Base-by-base conservation (phyloP, 2,888 invertebrate species). In the Drosophila austrosaltans region DNA sequence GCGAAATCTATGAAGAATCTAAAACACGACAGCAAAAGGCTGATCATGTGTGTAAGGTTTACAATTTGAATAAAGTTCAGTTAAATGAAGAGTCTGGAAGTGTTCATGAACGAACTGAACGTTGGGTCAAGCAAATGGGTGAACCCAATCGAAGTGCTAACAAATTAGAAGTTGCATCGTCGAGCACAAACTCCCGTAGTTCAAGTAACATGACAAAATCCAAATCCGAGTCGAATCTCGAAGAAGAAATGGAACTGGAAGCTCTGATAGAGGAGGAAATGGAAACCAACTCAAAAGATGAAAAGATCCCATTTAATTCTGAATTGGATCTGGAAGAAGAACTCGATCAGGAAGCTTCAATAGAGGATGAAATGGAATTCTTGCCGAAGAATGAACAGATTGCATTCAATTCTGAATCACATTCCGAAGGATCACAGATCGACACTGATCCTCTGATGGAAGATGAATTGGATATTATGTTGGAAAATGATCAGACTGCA, bases 1-100 rank as follows among this genome's bases (percentile, higher is more conserved):
- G 81, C 44, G 87, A 86, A 59, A 76, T 86, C n/a, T 75, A 53
- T 7, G 71, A 83, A 28, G 82, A 82, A 64, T 83, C 79, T 0
- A 76, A 48, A 25, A 65, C 61, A 0, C 81, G 82, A 1, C 66
- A 75, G 7, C 39, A 69, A 2, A 82, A 73, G 28, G 84, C 83
- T 0, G 69, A 81, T 2, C 58, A 58, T 3, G 79, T 71, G 4
- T 62, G 67, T 44, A 63, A 53, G 12, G 32, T 48, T 1, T 86
- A 69, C 20, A 57, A 65, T 1, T 68, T 57, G 0, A 71, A 60
- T 20, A 60, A 48, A 36, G 32, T 44, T 1, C 78, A 75, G 3
- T 39, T 44, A 5, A 28, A 53, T 22, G 53, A 53, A 53, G 28
- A 28, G n/a, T 53, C 28, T 8, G 36, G 36, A 8, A 53, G 28